Evolutionary conservation across 1,140 invertebrate genomes (phyloP).

Genomic region (Drosophila serrata): DNA sequence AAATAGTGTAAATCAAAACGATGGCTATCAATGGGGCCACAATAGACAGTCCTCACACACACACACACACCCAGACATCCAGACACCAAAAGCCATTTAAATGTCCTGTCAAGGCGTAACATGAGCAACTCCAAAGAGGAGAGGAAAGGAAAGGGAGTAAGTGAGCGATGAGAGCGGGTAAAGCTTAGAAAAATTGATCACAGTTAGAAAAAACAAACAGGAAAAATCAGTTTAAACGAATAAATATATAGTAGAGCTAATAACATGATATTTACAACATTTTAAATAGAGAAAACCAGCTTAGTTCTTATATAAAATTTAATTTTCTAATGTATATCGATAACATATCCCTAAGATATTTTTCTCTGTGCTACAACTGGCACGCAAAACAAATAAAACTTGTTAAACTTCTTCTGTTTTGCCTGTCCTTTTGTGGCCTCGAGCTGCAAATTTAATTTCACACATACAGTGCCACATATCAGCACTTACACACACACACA

Average conservation of each 20-base stretch:
- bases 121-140: slow-evolving; percentile 23
- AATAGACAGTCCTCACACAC: background rate
- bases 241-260: too few species aligned
- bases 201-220: background rate
- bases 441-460: slow-evolving; percentile 56
- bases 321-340: background rate
- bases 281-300: background rate
- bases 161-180: slow-evolving; percentile 6
- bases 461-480: slow-evolving; percentile 34
- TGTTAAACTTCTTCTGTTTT: slow-evolving; percentile 54
- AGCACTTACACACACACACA: slow-evolving; percentile 20
- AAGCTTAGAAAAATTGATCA: slow-evolving; percentile 7
- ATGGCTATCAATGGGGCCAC: slow-evolving; percentile 32
- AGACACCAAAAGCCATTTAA: slow-evolving; percentile 52
- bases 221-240: too few species aligned
- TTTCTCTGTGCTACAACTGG: slow-evolving; percentile 12
- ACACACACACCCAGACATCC: slow-evolving; percentile 9
- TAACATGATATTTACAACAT: too few species aligned
- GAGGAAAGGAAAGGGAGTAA: background rate
- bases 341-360: background rate
- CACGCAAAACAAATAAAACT: slow-evolving; percentile 63
- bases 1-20: slow-evolving; percentile 42
- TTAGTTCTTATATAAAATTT: background rate
- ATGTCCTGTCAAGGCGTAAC: slow-evolving; percentile 50
- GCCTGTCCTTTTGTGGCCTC: slow-evolving; percentile 49